Evolutionary conservation across 2,113 vertebrate genomes (phyloP).

Genomic region (Hyperopisus bebe): DNA sequence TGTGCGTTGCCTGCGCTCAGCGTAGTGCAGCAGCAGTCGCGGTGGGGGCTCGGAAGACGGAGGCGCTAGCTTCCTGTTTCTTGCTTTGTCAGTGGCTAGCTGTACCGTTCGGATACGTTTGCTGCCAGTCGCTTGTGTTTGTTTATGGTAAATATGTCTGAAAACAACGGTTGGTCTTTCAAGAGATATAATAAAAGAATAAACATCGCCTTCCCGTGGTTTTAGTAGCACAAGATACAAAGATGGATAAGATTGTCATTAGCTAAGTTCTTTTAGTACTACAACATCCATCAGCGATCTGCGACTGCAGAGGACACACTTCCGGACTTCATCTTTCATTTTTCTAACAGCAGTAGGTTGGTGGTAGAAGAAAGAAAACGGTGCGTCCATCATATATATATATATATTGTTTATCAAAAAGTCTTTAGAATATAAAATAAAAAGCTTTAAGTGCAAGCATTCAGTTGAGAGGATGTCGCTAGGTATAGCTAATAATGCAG

Average conservation of each 20-base stretch:
- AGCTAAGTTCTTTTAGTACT: neutral
- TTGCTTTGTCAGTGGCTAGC: neutral
- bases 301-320: neutral
- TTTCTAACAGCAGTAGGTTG: constrained; percentile 15
- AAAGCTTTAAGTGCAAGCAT: neutral
- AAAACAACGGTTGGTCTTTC: neutral
- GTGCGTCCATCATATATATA: constrained; percentile 1
- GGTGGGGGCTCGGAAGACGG: neutral
- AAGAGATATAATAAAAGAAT: neutral
- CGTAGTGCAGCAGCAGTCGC: neutral
- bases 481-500: neutral
- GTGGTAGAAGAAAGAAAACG: constrained; percentile 12
- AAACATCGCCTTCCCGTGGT: neutral
- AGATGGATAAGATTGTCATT: neutral
- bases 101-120: neutral
- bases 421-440: neutral
- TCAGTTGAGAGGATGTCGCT: neutral
- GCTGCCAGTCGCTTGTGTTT: neutral
- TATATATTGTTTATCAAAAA: neutral
- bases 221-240: neutral
- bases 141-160: neutral
- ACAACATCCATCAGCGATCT: neutral
- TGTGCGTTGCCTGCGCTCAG: neutral
- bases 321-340: constrained; percentile 17
- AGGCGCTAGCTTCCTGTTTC: neutral